Evolutionary conservation across 2,797 vertebrate species (phyloP).

Genomic region (Oophaga sylvatica): DNA sequence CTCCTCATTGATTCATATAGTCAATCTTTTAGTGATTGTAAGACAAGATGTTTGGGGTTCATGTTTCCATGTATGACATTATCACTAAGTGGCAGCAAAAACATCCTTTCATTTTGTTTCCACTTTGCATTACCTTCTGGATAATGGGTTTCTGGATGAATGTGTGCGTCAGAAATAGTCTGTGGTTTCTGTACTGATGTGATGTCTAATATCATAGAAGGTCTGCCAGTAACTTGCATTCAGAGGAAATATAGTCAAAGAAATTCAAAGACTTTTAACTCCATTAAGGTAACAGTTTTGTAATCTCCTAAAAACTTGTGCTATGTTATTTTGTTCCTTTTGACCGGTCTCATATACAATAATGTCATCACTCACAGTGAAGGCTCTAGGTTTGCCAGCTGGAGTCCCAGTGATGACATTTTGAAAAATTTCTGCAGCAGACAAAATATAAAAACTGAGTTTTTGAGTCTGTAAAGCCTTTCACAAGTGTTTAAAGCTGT

Average conservation of each 20-base stretch:
- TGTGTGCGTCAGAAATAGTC: slow-evolving; percentile 5
- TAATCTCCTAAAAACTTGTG: slow-evolving; percentile 11
- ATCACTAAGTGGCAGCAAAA: not conserved
- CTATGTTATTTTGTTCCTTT: slow-evolving; percentile 32
- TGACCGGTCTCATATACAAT: slow-evolving; percentile 33
- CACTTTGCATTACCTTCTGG: slow-evolving; percentile 25
- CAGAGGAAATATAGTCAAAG: slow-evolving; percentile 12
- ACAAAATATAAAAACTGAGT: slow-evolving; percentile 27
- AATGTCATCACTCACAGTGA: slow-evolving; percentile 38
- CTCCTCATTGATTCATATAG: not conserved
- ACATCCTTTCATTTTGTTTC: not conserved
- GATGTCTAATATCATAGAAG: slow-evolving; percentile 3
- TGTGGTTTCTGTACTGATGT: slow-evolving; percentile 2
- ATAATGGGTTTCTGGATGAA: slow-evolving; percentile 25
- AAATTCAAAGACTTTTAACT: slow-evolving; percentile 21
- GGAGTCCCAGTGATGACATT: slow-evolving; percentile 38
- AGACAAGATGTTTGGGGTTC: not conserved
- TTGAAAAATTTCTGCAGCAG: slow-evolving; percentile 45
- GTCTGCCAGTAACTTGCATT: slow-evolving; percentile 1
- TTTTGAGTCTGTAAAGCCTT: slow-evolving; percentile 42
- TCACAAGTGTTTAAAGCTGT: slow-evolving; percentile 18
- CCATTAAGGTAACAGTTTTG: slow-evolving; percentile 13
- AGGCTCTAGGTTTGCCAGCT: slow-evolving; percentile 43
- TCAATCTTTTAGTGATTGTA: not conserved
- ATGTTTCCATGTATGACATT: not conserved